Percentiles rank a stretch among this genome's conserved stretches.
phyloP scores from a whole-genome alignment of 2,113 vertebrate species.

The Scomber colias region DNA sequence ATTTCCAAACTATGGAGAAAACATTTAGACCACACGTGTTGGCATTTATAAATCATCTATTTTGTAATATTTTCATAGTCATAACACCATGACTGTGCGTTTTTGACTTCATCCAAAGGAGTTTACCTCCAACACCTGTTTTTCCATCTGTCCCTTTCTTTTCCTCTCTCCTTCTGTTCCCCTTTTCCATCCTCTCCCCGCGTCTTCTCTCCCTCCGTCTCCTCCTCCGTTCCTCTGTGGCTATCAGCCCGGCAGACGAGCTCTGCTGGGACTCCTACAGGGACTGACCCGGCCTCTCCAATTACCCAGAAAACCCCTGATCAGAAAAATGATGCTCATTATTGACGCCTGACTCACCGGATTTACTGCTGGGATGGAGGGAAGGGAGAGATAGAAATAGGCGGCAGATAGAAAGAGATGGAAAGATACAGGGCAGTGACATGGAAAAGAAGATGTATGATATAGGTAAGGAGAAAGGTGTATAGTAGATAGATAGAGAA shows the following conservation, averaged over 20 bases:
- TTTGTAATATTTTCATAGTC: neutral
- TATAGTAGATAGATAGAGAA: neutral
- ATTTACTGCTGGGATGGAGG: conserved; percentile 1
- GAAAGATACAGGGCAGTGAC: neutral
- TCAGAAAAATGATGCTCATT: conserved; percentile 66
- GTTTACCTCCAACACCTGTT: neutral
- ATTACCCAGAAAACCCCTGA: conserved; percentile 65
- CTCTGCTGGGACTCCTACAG: conserved; percentile 27
- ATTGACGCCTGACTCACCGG: conserved; percentile 57
- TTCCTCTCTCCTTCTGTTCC: neutral
- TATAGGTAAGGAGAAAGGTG: too few relatives aligned
- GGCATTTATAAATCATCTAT: too few relatives aligned
- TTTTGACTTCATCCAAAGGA: neutral
- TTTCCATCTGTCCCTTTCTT: neutral
- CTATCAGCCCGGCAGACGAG: conserved; percentile 41
- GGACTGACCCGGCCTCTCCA: conserved; percentile 45
- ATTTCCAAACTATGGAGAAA: too few relatives aligned
- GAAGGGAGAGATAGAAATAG: neutral
- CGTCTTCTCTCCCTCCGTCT: conserved; percentile 1
- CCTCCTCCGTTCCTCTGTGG: conserved; percentile 1
- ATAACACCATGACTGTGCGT: neutral
- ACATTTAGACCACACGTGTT: too few relatives aligned
- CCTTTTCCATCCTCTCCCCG: neutral
- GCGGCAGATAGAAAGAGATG: neutral
- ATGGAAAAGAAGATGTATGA: too few relatives aligned